Percentiles rank a stretch among this genome's conserved stretches.
Conservation (phyloP, 2,888 invertebrate genomes). For the Corythucha ciliata region DNA sequence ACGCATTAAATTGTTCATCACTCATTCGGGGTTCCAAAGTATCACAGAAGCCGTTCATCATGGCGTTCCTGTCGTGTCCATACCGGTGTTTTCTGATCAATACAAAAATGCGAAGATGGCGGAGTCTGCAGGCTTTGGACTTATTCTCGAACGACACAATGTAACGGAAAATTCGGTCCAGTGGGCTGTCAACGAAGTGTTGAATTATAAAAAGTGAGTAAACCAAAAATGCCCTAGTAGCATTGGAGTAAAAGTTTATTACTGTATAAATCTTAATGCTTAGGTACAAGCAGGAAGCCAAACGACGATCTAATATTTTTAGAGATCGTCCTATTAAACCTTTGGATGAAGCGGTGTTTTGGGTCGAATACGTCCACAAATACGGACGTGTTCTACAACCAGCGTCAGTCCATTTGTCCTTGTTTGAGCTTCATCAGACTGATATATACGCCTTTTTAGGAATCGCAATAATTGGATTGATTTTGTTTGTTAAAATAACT, state of each 20-base stretch:
- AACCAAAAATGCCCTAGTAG: background rate
- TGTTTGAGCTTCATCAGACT: conserved; percentile 15
- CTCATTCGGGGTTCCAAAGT: conserved; percentile 26
- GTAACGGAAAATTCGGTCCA: conserved; percentile 7
- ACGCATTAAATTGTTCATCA: conserved; percentile 24
- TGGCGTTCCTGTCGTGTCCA: conserved; percentile 25
- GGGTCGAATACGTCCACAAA: conserved; percentile 24
- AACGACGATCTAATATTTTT: conserved; percentile 13
- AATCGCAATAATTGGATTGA: no score
- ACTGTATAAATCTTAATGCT: background rate
- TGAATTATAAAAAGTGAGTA: conserved; percentile 14
- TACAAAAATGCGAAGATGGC: conserved; percentile 16
- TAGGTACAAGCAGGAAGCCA: conserved; percentile 24
- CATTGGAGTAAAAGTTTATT: background rate
- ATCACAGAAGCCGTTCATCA: conserved; percentile 22
- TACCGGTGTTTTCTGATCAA: conserved; percentile 25
- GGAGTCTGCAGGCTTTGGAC: conserved; percentile 13
- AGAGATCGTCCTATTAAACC: conserved; percentile 18
- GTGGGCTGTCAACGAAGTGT: conserved; percentile 18
- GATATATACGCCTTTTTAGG: no score
- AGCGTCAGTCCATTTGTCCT: conserved; percentile 8
- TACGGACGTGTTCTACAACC: conserved; percentile 21
- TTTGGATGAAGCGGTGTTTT: conserved; percentile 22
- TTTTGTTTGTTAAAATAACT: no score
- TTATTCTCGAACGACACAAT: conserved; percentile 11